Conservation (phyloP, 1,140 invertebrate genomes). For the Anastatus disparis region DNA sequence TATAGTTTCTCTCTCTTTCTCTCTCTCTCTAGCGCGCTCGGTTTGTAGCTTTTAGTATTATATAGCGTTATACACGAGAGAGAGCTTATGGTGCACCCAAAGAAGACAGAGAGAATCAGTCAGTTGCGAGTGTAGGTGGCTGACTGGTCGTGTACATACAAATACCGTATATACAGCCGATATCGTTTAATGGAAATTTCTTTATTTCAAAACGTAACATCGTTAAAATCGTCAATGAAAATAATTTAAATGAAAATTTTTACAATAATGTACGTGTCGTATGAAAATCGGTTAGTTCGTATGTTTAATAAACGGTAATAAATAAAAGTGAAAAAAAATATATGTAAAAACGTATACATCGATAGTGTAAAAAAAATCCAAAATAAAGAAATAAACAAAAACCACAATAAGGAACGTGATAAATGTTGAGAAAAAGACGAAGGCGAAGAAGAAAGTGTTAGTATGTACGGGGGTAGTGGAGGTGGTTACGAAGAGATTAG, state of each 20-base stretch:
- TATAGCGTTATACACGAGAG: too few relatives aligned
- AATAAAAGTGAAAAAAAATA: not conserved
- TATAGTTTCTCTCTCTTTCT: too few relatives aligned
- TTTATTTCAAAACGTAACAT: too few relatives aligned
- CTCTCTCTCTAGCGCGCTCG: too few relatives aligned
- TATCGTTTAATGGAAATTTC: not conserved
- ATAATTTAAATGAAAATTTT: too few relatives aligned
- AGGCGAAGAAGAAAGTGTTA: not conserved
- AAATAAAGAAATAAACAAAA: too few relatives aligned
- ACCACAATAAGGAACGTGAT: too few relatives aligned
- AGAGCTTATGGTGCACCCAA: slow-evolving; percentile 47
- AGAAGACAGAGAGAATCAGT: slow-evolving; percentile 61
- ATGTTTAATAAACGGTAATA: not conserved
- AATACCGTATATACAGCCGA: not conserved
- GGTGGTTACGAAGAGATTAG: slow-evolving; percentile 63
- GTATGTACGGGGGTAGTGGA: slow-evolving; percentile 55
- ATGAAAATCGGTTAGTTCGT: not conserved
- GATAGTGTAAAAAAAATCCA: too few relatives aligned
- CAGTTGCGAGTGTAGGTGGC: slow-evolving; percentile 65
- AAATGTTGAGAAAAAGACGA: too few relatives aligned
- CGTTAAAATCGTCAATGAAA: too few relatives aligned
- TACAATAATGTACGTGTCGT: too few relatives aligned
- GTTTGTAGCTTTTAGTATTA: too few relatives aligned
- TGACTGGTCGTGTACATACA: slow-evolving; percentile 52
- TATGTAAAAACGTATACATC: not conserved